Base-by-base conservation (phyloP, 2,113 vertebrate genomes). In the Orthonyx spaldingii region DNA sequence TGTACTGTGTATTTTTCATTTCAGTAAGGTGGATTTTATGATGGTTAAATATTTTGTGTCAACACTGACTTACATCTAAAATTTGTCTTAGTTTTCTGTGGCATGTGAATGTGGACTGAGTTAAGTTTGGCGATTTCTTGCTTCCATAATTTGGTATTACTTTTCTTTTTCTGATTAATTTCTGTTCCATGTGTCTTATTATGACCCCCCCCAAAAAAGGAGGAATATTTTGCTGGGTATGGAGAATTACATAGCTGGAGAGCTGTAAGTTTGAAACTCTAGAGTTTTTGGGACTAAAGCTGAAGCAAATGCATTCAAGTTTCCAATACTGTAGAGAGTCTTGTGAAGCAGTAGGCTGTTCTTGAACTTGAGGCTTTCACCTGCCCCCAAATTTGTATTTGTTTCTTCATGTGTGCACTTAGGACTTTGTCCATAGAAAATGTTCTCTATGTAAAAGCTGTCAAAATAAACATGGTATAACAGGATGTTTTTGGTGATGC, bases 11-110 rank as follows among this genome's bases (percentile, higher is more conserved):
- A 13, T 65, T 91, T 90, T 84, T 37, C 44, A 64, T 86, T 95
- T 84, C 55, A 44, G 47, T 61, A 37, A 77, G 91, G 87, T 91
- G 27, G 55, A 33, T 93, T 95, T 96, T 94, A 92, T 88, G 55
- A 80, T 69, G 79, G 68, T 93, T 94, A 93, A 97, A 90, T 70
- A 77, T 76, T 64, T 20, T 42, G 9, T 74, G 75, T 90, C 75
- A 95, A 61, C 59, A 69, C 15, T 50, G 55, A 93, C 44, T 78
- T 93, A 33, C 4, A n/a, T 28, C 37, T 27, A 24, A 52, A 88
- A 72, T 24, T 70, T 53, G 12, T 30, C 37, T 41, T 42, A 12
- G 50, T 46, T 83, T 90, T 87, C 69, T 75, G 27, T 59, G 65
- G 63, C 23, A 11, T 16, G 17, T 44, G 59, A 65, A 78, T 30